Conservation (phyloP, 2,113 vertebrate species). For the Apeltes quadracus region DNA sequence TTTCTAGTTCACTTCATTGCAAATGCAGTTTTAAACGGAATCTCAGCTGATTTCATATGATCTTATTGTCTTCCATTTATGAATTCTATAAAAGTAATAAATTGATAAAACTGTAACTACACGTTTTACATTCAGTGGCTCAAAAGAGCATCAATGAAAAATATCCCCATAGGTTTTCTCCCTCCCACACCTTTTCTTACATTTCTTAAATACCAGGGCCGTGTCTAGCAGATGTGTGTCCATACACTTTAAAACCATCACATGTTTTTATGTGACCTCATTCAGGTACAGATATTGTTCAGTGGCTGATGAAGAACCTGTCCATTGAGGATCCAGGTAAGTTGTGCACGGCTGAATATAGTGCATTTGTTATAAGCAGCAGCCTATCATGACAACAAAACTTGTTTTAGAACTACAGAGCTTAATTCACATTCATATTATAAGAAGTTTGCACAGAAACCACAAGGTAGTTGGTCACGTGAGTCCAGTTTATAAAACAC, state of each 20-base stretch:
- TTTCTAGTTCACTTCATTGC: not conserved
- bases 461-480: not conserved
- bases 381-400: not conserved
- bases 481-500: not conserved
- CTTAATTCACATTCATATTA: not conserved
- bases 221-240: not conserved
- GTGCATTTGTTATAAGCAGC: not conserved
- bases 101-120: not conserved
- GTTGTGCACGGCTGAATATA: not conserved
- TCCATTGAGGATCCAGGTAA: slow-evolving; percentile 93
- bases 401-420: not conserved
- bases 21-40: not conserved
- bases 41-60: not conserved
- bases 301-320: slow-evolving; percentile 97
- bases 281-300: slow-evolving; percentile 93
- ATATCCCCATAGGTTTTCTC: not conserved
- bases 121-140: not conserved
- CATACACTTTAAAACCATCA: not conserved
- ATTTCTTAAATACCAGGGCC: not conserved
- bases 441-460: not conserved
- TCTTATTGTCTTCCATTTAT: not conserved
- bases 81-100: not conserved
- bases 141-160: not conserved
- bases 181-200: not conserved
- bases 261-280: slow-evolving; percentile 35